phyloP scores from a whole-genome alignment of 2,888 invertebrate species.

The Ceramica pisi region DNA sequence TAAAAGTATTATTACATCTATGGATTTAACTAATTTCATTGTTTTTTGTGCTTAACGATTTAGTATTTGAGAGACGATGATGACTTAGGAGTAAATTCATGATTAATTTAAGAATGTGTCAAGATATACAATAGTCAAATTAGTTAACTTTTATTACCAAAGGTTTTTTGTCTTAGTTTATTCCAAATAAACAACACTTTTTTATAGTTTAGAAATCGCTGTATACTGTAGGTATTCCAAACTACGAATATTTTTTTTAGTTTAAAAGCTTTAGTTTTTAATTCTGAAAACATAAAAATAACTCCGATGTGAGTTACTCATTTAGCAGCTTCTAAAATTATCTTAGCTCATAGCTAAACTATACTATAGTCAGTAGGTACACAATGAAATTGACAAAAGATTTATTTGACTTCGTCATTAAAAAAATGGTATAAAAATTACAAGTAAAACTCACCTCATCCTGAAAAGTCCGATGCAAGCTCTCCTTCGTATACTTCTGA shows the following conservation, averaged over 20 bases:
- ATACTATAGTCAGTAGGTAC: not conserved
- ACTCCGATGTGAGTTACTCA: not conserved
- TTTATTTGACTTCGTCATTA: not conserved
- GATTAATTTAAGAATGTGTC: too few relatives aligned
- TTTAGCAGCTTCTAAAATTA: not conserved
- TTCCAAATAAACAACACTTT: too few relatives aligned
- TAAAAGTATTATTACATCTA: too few relatives aligned
- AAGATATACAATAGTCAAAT: too few relatives aligned
- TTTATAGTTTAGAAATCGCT: too few relatives aligned
- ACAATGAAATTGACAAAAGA: not conserved
- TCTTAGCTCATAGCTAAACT: not conserved
- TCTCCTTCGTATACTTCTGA: conserved; percentile 91
- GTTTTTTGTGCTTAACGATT: not conserved
- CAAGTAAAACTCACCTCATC: conserved; percentile 91
- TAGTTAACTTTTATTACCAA: too few relatives aligned
- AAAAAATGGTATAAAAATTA: not conserved
- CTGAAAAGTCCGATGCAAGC: conserved; percentile 92
- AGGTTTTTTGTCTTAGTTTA: too few relatives aligned
- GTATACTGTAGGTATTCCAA: too few relatives aligned
- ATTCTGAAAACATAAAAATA: too few relatives aligned
- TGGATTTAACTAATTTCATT: not conserved
- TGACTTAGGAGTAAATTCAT: not conserved
- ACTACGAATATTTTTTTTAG: too few relatives aligned
- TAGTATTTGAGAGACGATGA: not conserved
- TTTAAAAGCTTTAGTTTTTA: too few relatives aligned